Evolutionary conservation across 1,140 invertebrate genomes (phyloP).

Genomic region (Neodiprion fabricii): DNA sequence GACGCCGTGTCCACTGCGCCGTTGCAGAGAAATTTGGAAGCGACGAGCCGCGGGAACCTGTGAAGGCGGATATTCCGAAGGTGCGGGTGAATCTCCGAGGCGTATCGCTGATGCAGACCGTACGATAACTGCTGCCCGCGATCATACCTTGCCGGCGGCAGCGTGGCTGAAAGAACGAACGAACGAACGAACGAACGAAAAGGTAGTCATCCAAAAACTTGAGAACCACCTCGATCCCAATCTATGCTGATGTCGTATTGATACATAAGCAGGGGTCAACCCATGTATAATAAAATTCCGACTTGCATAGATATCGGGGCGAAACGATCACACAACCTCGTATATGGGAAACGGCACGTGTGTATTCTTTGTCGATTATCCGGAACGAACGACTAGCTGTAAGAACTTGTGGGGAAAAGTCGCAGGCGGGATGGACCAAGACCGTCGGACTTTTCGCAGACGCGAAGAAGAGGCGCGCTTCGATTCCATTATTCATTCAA

Average conservation of each 20-base stretch:
- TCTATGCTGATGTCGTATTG: conserved; percentile 45
- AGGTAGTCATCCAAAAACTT: conserved; percentile 29
- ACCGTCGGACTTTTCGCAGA: too few species aligned
- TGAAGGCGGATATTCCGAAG: too few species aligned
- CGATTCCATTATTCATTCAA: too few species aligned
- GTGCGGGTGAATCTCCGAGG: too few species aligned
- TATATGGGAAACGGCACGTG: not conserved
- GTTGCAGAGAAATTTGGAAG: not conserved
- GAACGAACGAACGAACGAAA: conserved; percentile 15
- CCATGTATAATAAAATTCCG: conserved; percentile 48
- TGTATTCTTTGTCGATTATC: too few species aligned
- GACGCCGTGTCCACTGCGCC: not conserved
- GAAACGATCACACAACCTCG: conserved; percentile 4
- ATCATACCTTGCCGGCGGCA: conserved; percentile 11
- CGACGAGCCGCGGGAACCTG: too few species aligned
- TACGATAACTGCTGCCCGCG: not conserved
- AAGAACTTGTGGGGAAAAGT: too few species aligned
- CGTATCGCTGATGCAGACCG: too few species aligned
- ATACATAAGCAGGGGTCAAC: conserved; percentile 42
- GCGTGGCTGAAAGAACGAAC: not conserved
- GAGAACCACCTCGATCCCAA: conserved; percentile 34
- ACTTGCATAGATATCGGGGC: conserved; percentile 35
- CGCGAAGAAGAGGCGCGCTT: too few species aligned
- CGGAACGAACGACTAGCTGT: too few species aligned
- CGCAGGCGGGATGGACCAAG: too few species aligned